Conservation (phyloP, 2,797 vertebrate genomes). For the Nyctibius grandis region DNA sequence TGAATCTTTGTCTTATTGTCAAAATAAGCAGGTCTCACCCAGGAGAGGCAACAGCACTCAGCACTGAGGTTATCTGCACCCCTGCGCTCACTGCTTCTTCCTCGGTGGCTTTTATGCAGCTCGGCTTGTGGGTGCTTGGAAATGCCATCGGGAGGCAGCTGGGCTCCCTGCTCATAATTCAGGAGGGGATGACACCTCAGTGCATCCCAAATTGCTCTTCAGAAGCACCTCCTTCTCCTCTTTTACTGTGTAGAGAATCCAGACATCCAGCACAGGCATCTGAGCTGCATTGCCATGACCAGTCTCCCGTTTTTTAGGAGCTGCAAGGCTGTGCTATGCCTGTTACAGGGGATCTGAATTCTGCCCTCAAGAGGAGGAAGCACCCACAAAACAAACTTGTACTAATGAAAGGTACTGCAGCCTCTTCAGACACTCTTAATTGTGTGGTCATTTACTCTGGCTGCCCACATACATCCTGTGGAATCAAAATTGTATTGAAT, state of each 20-base stretch:
- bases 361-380: background rate
- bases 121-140: background rate
- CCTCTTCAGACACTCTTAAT: background rate
- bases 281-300: background rate
- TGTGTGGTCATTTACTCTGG: background rate
- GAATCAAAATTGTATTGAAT: background rate
- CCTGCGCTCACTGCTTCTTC: fast-evolving
- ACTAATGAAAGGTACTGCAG: background rate
- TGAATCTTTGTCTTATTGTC: background rate
- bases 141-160: fast-evolving
- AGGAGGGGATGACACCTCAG: background rate
- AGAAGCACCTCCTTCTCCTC: background rate
- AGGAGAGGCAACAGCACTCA: background rate
- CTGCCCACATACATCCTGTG: background rate
- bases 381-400: background rate
- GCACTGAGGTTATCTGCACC: background rate
- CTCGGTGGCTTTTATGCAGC: background rate
- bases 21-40: background rate
- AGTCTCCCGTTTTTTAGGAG: background rate
- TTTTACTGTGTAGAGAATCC: background rate
- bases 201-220: background rate
- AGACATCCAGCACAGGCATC: background rate
- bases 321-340: background rate
- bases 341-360: background rate
- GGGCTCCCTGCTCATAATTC: background rate